Evolutionary conservation across 2,888 invertebrate genomes (phyloP), one percentile per base, ranked within the genome.

Genomic region (Cosmia pyralina): DNA sequence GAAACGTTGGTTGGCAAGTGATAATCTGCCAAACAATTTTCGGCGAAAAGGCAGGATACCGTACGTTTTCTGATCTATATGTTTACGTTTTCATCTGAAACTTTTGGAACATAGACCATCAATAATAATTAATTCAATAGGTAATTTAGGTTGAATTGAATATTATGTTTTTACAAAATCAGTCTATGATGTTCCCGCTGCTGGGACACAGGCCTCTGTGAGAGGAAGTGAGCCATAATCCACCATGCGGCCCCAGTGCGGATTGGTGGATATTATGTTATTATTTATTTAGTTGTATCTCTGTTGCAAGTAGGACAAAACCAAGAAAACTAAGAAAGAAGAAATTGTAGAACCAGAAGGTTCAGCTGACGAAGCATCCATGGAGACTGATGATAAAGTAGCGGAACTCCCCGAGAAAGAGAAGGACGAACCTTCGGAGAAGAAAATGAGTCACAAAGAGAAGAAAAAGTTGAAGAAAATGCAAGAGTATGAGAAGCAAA

Each of bases 401-500:
- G 73, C 88, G 70, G 91, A 92, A 19, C 81, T 92, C 8, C 70
- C 86, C 0, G 90, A 88, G 22, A 90, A 87, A 77, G 90, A 91
- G 28, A 89, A 88, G 58, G 85, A 88, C 3, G 97, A 97, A 80
- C 88, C 93, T 0, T 92, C 90, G 1, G 98, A 97, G 80, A 98
- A 98, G 93, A 98, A 98, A 92, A 90, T 99, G 68, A 98, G 98
- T 3, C 98, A 98, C 91, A 99, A 98, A 93, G 99, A 99, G 91
- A 98, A 98, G 94, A 99, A 98, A 90, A 98, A 98, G 90, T 88
- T 98, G 80, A 99, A 99, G 92, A 98, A 98, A 87, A 97, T 98
- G 94, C 97, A 98, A 90, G 98, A 99, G 89, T 98, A 98, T 93
- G 98, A 99, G 89, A 98, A 98, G 88, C 98, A 98, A 90, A 96